A percentile compares a stretch with the other conserved stretches of the same genome.
Conservation (phyloP, 1,140 invertebrate species). For the Saccostrea glomerata region DNA sequence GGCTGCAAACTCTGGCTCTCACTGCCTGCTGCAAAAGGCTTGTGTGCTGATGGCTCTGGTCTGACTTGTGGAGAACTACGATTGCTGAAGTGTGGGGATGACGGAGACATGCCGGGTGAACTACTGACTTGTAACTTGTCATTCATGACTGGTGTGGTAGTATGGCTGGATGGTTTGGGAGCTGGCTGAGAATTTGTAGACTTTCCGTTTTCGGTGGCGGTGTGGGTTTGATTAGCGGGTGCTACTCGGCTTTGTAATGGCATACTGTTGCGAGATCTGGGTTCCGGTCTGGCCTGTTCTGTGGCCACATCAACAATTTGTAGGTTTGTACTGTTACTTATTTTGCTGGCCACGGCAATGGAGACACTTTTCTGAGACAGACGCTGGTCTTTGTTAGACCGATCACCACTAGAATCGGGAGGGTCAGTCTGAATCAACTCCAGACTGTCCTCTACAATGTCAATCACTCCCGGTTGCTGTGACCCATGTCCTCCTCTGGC, state of each 20-base stretch:
- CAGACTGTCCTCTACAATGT: conserved; percentile 56
- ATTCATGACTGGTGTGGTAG: conserved; percentile 21
- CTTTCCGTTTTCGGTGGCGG: background rate
- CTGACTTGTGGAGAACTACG: conserved; percentile 29
- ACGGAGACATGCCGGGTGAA: conserved; percentile 38
- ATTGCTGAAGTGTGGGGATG: conserved; percentile 17
- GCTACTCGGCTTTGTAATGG: background rate
- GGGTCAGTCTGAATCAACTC: conserved; percentile 55
- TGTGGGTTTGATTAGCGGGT: conserved; percentile 16
- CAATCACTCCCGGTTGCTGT: conserved; percentile 52
- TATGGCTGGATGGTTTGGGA: conserved; percentile 35
- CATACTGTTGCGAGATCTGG: conserved; percentile 31
- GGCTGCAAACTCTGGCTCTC: conserved; percentile 42
- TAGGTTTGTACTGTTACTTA: conserved; percentile 45
- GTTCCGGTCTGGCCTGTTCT: conserved; percentile 21
- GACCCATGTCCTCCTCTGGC: conserved; percentile 24
- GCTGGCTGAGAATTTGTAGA: conserved; percentile 41
- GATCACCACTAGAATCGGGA: conserved; percentile 34
- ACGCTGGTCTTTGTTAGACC: conserved; percentile 28
- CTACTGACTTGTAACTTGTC: conserved; percentile 24
- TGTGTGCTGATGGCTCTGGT: conserved; percentile 22
- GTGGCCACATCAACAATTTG: conserved; percentile 52
- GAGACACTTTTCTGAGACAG: conserved; percentile 45
- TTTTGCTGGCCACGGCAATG: conserved; percentile 49
- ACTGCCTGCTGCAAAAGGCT: conserved; percentile 56